Base-by-base conservation (phyloP, 2,113 vertebrate genomes). In the Aphelocoma coerulescens region DNA sequence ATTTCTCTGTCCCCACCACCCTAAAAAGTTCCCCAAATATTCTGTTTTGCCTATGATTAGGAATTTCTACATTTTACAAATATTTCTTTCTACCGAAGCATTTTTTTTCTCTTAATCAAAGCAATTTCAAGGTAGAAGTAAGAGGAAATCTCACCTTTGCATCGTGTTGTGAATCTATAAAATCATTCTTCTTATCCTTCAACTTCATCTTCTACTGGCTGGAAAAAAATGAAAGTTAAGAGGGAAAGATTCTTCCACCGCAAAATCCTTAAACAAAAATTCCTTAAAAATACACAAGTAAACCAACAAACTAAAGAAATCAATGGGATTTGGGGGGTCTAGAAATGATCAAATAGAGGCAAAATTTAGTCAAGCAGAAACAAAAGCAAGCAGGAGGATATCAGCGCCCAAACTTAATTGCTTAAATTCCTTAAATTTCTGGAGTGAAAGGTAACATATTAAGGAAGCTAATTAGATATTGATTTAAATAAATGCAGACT, bases 401-500 rank as follows among this genome's bases (percentile, higher is more conserved):
- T n/a, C 77, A 46, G 68, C 49, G 55, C 59, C 94, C 41, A 68
- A 85, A 85, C 52, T 65, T 96, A 96, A 94, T 94, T 96, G 89
- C 88, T 91, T 89, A 92, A 86, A 95, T 80, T 92, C 92, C 93
- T 96, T 91, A 85, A 87, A 96, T 89, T 96, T 97, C 69, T 71
- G 63, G 78, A 96, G 74, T 57, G 95, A 95, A 96, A 94, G 73
- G 91, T 65, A 96, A 89, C 94, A 39, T 16, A 95, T 97, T 95
- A 92, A 96, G 80, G 30, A 91, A 90, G 10, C 62, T 96, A 96
- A 97, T 96, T 96, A 89, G 69, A 80, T 96, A 97, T 96, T 88
- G 94, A 97, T 94, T 97, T 94, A 95, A 97, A 97, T 92, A 93
- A 93, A 93, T 95, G 77, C 75, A 83, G 66, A 63, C 74, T 93